phyloP scores from a whole-genome alignment of 2,113 vertebrate species.

The Orientallactaga bullata region DNA sequence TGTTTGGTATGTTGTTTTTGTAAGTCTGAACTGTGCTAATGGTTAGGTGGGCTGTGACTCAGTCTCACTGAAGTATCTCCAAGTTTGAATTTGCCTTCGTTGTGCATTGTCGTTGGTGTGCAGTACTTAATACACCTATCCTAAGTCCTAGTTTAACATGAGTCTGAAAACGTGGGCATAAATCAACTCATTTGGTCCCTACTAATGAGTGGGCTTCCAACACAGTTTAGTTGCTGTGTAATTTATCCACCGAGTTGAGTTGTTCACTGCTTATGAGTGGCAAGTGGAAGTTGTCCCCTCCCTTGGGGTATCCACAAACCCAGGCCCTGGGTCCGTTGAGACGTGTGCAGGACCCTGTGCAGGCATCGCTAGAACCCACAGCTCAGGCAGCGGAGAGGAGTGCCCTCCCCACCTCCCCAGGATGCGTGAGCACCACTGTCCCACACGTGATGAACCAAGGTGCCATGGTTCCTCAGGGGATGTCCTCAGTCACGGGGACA shows the following conservation, averaged over 20 bases:
- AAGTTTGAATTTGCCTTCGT: slow-evolving; percentile 17
- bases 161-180: background rate
- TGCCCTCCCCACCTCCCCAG: background rate
- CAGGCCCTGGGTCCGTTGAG: background rate
- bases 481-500: background rate
- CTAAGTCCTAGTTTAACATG: slow-evolving; percentile 45
- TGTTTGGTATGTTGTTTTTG: background rate
- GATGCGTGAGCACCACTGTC: background rate
- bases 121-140: slow-evolving; percentile 33
- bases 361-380: background rate
- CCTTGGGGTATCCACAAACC: background rate
- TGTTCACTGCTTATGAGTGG: background rate
- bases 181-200: background rate
- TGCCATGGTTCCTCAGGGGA: background rate
- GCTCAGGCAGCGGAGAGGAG: background rate
- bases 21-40: background rate
- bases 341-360: too few species aligned
- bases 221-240: background rate
- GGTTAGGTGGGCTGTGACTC: background rate
- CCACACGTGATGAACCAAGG: background rate
- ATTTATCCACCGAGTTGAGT: background rate
- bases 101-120: background rate
- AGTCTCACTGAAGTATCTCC: background rate
- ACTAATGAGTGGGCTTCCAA: too few species aligned
- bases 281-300: background rate